Evolutionary conservation across 2,113 vertebrate species (phyloP), one percentile per base, ranked within the genome.

Genomic region (Hippocampus abdominalis): DNA sequence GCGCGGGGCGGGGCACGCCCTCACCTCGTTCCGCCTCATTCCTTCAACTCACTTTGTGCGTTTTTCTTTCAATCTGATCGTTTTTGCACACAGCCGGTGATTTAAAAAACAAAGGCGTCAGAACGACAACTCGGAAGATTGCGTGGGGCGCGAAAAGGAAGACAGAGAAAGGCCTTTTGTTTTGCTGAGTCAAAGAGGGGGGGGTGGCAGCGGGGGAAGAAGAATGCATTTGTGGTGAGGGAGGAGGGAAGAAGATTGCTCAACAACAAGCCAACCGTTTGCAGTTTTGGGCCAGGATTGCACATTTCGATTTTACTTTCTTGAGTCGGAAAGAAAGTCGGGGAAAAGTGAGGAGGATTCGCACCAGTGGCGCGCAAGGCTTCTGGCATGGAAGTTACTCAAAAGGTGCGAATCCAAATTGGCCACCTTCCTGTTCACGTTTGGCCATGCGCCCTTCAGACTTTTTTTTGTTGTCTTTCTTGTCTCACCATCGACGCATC

Each of bases 161-260:
- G 65, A 70, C 61, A 64, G 70, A 87, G 84, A 86, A 88, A 83
- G 78, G 68, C 85, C 88, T 89, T 89, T 86, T 89, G 87, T 89
- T 86, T 89, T 81, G 84, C 72, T 75, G 77, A 89, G 83, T 81
- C 69, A 81, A 54, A n/a, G n/a, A 23, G 10, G 70, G 68, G n/a
- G 84, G 84, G 40, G 10, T 40, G 40, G 79, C 16, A 57, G 75
- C 10, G 73, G 81, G 23, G 8, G 2, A 23, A 81, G 16, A 73
- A 75, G 77, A 83, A 81, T 74, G 10, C 12, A 72, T 59, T 62
- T 79, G 72, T 74, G 74, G 79, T 51, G 67, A 63, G 81, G 77
- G 60, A 39, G 36, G 60, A 39, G 60, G 60, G 15, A 20, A 72
- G 81, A 73, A 51, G 51, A 80, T 87, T 82, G 70, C 76, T 63